These are phyloP conservation scores for Laterallus jamaicensis DNA, from an alignment of 2,113 vertebrate species.

Conservation along the genomic window DNA sequence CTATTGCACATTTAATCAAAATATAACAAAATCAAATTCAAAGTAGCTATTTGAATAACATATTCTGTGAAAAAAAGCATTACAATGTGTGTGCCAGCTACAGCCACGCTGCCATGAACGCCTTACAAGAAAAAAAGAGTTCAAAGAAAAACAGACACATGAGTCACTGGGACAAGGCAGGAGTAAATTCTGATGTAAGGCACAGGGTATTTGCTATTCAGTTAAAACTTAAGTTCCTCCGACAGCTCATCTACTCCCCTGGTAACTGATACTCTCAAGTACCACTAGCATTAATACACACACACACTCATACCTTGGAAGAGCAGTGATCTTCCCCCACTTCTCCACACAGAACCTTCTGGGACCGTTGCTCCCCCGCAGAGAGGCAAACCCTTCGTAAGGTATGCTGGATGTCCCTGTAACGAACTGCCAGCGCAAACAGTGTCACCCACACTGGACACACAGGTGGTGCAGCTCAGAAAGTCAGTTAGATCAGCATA, in stretches of 20 bases:
- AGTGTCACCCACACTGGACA: background rate
- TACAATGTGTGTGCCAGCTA: background rate
- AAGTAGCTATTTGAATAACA: background rate
- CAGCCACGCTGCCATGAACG: background rate
- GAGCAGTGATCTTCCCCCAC: conserved; percentile 97
- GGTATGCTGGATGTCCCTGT: conserved; percentile 98
- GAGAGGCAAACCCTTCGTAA: conserved; percentile 95
- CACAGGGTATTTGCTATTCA: background rate
- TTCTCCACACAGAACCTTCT: conserved; percentile 97
- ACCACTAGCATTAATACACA: background rate
- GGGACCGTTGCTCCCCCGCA: conserved; percentile 94
- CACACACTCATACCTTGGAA: conserved; percentile 85
- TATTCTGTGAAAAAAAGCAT: background rate
- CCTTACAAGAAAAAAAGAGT: background rate
- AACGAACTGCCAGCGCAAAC: conserved; percentile 84
- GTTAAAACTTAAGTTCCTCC: background rate
- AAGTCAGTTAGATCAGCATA: background rate
- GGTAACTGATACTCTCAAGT: background rate
- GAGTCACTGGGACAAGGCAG: background rate
- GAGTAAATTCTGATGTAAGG: background rate
- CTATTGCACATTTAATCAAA: background rate
- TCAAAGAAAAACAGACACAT: background rate
- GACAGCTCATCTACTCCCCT: background rate
- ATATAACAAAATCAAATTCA: background rate
- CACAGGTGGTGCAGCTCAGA: background rate